Base-by-base conservation (phyloP, 2,888 invertebrate species). In the Meganola albula region DNA sequence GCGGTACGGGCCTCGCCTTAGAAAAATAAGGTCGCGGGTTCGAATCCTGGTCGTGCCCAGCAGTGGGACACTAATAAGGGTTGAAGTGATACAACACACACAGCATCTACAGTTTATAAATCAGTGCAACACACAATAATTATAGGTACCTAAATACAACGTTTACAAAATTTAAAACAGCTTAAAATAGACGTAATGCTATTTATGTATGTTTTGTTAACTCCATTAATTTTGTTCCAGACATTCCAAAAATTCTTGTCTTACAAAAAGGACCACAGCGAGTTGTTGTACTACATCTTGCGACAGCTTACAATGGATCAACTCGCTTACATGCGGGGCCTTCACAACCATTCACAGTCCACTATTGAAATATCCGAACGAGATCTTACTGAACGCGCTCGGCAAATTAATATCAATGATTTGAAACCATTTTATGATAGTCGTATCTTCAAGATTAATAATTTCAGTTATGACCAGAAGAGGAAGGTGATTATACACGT, bases 261-360 rank as follows among this genome's bases (percentile, higher is more conserved):
- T 0, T 99, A 93, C 89, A 96, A 96, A 68, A 94, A 96, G 62
- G 98, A 99, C 75, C 96, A 98, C 87, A 95, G 97, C 58, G 99
- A 99, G 69, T 88, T 99, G 12, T 84, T 99, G 0, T 95, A 98
- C 80, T 99, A 97, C 77, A 93, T 99, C 48, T 88, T 99, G 31
- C 93, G 97, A 11, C 98, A 99, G 64, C 88, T 99, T 37, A 92
- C 96, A 0, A 90, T 95, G 66, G 98, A 99, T 74, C 96, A 97
- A 64, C 82, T 97, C 35, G 90, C 94, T 0, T 98, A 95, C 70
- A 91, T 94, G 84, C 86, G 92, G 45, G 89, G 91, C 31, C 66
- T 90, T 3, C 89, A 90, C 52, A 92, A 92, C 30, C 89, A 89
- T 26, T 87, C 88, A 0, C 89, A 91, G 33, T 79, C 90, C 0